A percentile compares a stretch with the other conserved stretches of the same genome.
phyloP scores from a whole-genome alignment of 2,113 vertebrate species.

The Halichoerus grypus region DNA sequence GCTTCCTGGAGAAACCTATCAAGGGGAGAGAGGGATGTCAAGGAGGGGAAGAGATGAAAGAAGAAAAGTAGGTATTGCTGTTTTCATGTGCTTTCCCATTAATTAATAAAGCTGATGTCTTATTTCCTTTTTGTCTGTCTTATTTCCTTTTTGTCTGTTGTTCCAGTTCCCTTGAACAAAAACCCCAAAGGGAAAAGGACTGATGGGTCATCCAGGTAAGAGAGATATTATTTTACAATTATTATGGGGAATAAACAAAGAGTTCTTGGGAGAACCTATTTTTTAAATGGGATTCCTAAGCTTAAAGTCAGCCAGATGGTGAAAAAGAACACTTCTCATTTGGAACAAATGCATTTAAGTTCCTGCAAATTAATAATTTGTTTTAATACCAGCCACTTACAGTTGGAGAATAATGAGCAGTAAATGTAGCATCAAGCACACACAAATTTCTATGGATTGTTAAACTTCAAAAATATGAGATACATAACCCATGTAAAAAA shows the following conservation, averaged over 20 bases:
- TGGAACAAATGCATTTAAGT: constrained; percentile 16
- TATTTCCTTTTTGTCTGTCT: background rate
- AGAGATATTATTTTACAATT: background rate
- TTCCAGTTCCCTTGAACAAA: background rate
- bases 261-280: background rate
- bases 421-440: constrained; percentile 15
- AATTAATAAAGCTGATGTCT: background rate
- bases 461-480: constrained; percentile 16
- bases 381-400: constrained; percentile 48
- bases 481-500: background rate
- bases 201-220: background rate
- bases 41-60: rapidly evolving
- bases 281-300: constrained; percentile 37
- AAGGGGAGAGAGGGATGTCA: background rate
- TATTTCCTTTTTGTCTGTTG: background rate
- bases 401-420: background rate
- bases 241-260: background rate
- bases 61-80: background rate
- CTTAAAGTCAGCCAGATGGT: constrained; percentile 9
- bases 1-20: background rate
- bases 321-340: constrained; percentile 47
- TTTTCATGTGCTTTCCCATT: background rate
- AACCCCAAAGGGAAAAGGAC: background rate
- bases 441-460: background rate
- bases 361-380: constrained; percentile 64